phyloP scores from a whole-genome alignment of 2,113 vertebrate genomes.

The Girardinichthys multiradiatus region DNA sequence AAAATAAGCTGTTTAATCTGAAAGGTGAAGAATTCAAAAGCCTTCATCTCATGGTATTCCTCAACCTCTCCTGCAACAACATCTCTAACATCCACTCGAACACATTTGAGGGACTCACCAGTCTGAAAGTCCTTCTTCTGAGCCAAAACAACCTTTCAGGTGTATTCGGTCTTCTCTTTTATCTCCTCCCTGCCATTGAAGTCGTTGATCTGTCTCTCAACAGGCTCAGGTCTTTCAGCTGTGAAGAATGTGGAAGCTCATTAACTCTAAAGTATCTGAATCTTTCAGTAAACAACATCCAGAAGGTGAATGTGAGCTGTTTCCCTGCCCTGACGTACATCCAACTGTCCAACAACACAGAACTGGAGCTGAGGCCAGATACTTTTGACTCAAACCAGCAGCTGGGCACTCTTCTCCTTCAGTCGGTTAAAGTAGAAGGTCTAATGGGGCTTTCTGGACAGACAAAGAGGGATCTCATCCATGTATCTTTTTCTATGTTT shows the following conservation, averaged over 20 bases:
- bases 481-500: conserved; percentile 16
- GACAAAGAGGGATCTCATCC: conserved; percentile 20
- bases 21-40: conserved; percentile 40
- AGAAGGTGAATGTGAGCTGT: conserved; percentile 27
- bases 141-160: neutral
- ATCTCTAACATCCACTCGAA: conserved; percentile 33
- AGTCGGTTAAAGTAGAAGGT: neutral
- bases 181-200: conserved; percentile 30
- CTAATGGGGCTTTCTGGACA: conserved; percentile 6
- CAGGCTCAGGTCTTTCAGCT: conserved; percentile 29
- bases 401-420: conserved; percentile 19
- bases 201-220: conserved; percentile 30
- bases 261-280: neutral
- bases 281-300: conserved; percentile 33
- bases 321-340: conserved; percentile 33
- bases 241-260: conserved; percentile 15
- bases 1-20: conserved; percentile 38
- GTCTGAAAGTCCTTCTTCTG: conserved; percentile 16
- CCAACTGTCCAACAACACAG: conserved; percentile 38
- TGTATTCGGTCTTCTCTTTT: neutral
- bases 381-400: conserved; percentile 28
- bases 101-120: conserved; percentile 27
- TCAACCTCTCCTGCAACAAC: conserved; percentile 47
- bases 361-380: conserved; percentile 25
- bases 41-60: conserved; percentile 6